Conservation (phyloP, 2,797 vertebrate species). For the Bucorvus abyssinicus region DNA sequence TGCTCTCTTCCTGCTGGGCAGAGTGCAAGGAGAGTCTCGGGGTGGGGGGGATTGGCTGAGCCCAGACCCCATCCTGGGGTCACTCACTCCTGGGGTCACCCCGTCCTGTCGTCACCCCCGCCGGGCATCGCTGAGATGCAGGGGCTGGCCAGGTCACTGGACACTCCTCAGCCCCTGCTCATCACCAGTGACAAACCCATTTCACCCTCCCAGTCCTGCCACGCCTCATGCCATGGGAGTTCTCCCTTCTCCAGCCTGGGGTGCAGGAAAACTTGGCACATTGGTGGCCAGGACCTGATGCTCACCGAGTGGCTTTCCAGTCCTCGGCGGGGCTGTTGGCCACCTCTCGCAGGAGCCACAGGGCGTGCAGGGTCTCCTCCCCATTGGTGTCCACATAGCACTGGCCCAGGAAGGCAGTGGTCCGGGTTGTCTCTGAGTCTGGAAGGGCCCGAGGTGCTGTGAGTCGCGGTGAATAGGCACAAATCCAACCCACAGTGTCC, state of each 20-base stretch:
- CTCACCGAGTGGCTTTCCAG: conserved; percentile 46
- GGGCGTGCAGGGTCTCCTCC: neutral
- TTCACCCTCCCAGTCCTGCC: rapidly evolving
- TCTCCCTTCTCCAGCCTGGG: neutral
- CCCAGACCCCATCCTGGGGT: neutral
- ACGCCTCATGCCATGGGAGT: rapidly evolving
- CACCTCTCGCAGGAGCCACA: neutral
- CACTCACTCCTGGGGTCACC: neutral
- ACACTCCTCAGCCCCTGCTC: neutral
- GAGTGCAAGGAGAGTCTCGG: neutral
- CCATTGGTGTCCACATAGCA: neutral
- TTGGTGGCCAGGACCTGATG: neutral
- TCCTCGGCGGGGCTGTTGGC: rapidly evolving
- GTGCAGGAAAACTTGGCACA: neutral
- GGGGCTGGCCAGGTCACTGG: rapidly evolving
- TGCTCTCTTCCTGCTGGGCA: neutral
- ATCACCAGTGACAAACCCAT: neutral
- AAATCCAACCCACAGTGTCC: no score
- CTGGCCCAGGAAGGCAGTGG: conserved; percentile 16
- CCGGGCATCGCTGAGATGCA: neutral
- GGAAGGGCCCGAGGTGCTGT: neutral
- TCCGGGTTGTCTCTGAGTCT: neutral
- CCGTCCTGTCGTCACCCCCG: neutral
- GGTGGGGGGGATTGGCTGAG: no score
- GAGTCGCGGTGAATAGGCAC: neutral